Evolutionary conservation across 2,888 invertebrate genomes (phyloP), one percentile per base, ranked within the genome.

Genomic region (Apomyelois bistriatella): DNA sequence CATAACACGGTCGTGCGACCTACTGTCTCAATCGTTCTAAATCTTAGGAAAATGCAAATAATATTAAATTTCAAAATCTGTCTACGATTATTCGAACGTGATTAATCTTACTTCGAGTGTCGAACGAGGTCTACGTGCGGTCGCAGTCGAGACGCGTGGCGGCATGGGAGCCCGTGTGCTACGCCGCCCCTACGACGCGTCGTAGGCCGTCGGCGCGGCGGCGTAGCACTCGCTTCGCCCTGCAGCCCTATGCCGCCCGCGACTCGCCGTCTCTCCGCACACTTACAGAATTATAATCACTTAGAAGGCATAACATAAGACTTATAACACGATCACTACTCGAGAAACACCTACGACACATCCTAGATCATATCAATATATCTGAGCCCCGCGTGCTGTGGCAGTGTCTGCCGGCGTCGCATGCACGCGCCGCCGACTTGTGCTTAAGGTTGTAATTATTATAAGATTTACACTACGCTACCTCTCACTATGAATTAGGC

Each of bases 331-430:
- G 83, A 88, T 80, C 77, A 84, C 89, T 90, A 90, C 89, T 87
- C 81, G 85, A 86, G 82, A 85, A 88, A 88, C 88, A 89, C 75
- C 89, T 89, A 89, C 88, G 76, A 82, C 82, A 85, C 84, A 87
- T 89, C 87, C 89, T 89, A 90, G 89, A 90, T 89, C 89, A 90
- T 90, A 90, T 90, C 79, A 88, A 89, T 88, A 89, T 88, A 89
- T 81, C 72, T 68, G 72, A 73, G 73, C 76, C 59, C 79, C 78
- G 79, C 80, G 73, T 76, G 72, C 72, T 74, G 76, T 77, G 80
- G 79, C 82, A 81, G 82, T 79, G 79, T 71, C 62, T 63, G 72
- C 67, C 69, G 71, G 70, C 74, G 74, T 61, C 68, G 66, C 68
- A 64, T 54, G 53, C 58, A 7, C n/a, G 59, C 63, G 56, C 56